Evolutionary conservation across 2,113 vertebrate species (phyloP), one percentile per base, ranked within the genome.

Genomic region (Lagenorhynchus albirostris): DNA sequence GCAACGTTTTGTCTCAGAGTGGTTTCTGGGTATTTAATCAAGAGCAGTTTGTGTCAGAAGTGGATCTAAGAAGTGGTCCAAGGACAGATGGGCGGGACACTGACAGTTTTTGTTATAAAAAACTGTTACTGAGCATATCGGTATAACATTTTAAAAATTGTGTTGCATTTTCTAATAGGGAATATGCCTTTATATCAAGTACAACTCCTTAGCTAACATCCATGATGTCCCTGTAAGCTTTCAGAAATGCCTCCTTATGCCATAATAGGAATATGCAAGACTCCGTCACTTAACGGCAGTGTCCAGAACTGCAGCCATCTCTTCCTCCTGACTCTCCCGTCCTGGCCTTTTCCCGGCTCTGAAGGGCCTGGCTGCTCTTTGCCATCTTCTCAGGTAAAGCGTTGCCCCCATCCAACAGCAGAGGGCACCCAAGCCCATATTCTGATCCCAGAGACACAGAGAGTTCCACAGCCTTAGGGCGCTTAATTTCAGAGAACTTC

Each of bases 361-460:
- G 5, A 1, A 14, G 10, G 4, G 14, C 1, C 11, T 6, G 31
- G 23, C 1, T 0, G 17, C 55, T 76, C 77, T 29, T 8, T 21
- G 55, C 18, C 8, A 4, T 26, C 33, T 58, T 89, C 9, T 60
- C 8, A 3, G 12, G n/a, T 18, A 17, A 82, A 47, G 38, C 6
- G 5, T 38, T 92, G 60, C 41, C n/a, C 41, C 20, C 9, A 17
- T 0, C 1, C 0, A 79, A 89, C 98, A 97, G 92, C 90, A 98
- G 98, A 93, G 95, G 97, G 96, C 97, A 95, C 86, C 97, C 98
- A 53, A 97, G 97, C 29, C 92, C 65, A 68, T 12, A 23, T 18
- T 71, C 62, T 89, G 36, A 68, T 5, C 12, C 13, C 55, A 71
- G 38, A 44, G 17, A 17, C 25, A 3, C 9, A 8, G 29, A 53